These are phyloP conservation scores for Zaprionus taronus DNA, from an alignment of 1,140 invertebrate species.

Conservation along the genomic window DNA sequence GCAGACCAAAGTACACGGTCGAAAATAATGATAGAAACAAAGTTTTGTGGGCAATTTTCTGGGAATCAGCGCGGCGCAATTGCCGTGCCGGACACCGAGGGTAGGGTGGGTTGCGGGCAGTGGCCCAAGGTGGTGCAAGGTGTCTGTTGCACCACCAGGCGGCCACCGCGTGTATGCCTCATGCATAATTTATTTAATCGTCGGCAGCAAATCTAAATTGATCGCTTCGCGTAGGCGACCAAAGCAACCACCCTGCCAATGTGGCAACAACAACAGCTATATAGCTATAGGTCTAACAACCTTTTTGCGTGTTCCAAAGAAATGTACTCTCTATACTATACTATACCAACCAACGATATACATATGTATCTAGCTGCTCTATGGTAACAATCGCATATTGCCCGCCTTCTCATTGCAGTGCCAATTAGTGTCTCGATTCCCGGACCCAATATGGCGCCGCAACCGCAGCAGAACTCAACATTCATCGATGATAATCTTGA, in stretches of 20 bases:
- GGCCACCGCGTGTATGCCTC: conserved; percentile 35
- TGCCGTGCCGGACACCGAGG: conserved; percentile 8
- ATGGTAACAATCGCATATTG: conserved; percentile 24
- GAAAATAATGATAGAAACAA: conserved; percentile 34
- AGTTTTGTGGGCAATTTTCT: conserved; percentile 35
- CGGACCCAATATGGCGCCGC: conserved; percentile 31
- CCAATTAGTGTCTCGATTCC: conserved; percentile 54
- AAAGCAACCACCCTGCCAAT: conserved; percentile 32
- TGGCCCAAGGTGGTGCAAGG: neutral
- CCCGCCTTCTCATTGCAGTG: conserved; percentile 57
- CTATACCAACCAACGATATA: neutral
- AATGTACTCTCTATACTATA: conserved; percentile 7
- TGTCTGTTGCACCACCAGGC: conserved; percentile 25
- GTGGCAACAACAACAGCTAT: conserved; percentile 27
- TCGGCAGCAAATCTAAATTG: conserved; percentile 81
- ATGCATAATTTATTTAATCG: conserved; percentile 84
- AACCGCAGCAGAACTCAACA: conserved; percentile 79
- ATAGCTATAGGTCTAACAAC: conserved; percentile 54
- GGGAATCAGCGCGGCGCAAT: conserved; percentile 18
- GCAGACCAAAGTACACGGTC: neutral
- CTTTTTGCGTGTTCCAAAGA: conserved; percentile 57
- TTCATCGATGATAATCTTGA: conserved; percentile 80
- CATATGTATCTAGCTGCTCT: conserved; percentile 7
- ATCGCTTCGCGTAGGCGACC: conserved; percentile 68
- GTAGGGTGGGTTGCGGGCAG: neutral